These are phyloP conservation scores for Talpa occidentalis DNA, from an alignment of 2,113 vertebrate species.

Conservation along the genomic window DNA sequence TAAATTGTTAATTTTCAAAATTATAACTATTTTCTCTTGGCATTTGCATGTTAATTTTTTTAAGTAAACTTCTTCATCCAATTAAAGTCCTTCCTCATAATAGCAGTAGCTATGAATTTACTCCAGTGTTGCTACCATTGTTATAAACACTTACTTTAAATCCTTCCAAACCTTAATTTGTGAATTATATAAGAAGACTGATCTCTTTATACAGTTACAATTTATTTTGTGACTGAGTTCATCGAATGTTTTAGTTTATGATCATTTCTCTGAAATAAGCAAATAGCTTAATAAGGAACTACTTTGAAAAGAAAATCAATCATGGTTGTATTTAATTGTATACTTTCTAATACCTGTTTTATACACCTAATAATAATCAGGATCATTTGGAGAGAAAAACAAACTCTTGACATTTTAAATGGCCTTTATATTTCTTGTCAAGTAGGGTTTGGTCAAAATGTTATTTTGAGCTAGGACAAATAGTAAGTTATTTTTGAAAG, in stretches of 20 bases:
- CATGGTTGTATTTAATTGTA: background rate
- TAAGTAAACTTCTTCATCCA: slow-evolving; percentile 7
- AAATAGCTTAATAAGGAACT: background rate
- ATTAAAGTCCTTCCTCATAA: slow-evolving; percentile 8
- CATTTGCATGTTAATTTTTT: slow-evolving; percentile 14
- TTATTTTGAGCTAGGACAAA: slow-evolving; percentile 42
- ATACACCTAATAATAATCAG: background rate
- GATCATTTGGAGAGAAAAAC: slow-evolving; percentile 3
- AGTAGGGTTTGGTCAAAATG: slow-evolving; percentile 30
- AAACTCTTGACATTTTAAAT: slow-evolving; percentile 23
- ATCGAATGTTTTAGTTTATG: background rate
- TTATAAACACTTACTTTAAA: slow-evolving; percentile 7
- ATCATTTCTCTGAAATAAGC: background rate
- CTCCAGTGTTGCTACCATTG: background rate
- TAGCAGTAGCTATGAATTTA: background rate
- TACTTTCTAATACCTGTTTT: background rate
- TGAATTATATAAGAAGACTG: background rate
- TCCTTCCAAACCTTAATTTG: background rate
- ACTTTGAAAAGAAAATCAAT: background rate
- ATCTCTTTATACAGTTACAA: background rate
- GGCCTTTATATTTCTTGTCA: background rate
- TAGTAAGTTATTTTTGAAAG: slow-evolving; percentile 42
- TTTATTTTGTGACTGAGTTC: slow-evolving; percentile 35
- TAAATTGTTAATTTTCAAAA: slow-evolving; percentile 34
- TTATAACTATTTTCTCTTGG: slow-evolving; percentile 24